phyloP scores from a whole-genome alignment of 2,888 invertebrate genomes.

The Ellobium chinense region DNA sequence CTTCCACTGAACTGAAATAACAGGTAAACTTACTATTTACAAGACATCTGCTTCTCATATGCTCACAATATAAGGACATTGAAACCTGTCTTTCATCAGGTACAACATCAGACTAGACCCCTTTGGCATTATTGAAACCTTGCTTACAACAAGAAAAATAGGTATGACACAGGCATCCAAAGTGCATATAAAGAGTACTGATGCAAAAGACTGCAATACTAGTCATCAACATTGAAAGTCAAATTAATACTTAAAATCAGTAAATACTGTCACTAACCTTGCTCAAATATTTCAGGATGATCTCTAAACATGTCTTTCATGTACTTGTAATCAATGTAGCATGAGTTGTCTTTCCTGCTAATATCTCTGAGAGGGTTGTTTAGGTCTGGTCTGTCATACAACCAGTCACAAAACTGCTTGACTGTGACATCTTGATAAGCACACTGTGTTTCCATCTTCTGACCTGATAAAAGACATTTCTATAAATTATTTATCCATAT shows the following conservation, averaged over 20 bases:
- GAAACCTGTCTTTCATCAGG: too few relatives aligned
- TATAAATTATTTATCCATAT: too few relatives aligned
- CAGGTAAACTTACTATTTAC: background rate
- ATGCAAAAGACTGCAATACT: too few relatives aligned
- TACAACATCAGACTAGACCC: too few relatives aligned
- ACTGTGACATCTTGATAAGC: slow-evolving; percentile 83
- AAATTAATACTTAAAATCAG: too few relatives aligned
- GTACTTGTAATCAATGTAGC: slow-evolving; percentile 92
- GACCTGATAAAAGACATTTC: slow-evolving; percentile 52
- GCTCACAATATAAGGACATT: too few relatives aligned
- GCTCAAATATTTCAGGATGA: slow-evolving; percentile 83
- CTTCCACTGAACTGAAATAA: slow-evolving; percentile 73
- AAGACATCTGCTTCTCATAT: too few relatives aligned
- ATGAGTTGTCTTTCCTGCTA: slow-evolving; percentile 82
- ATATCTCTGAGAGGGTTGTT: slow-evolving; percentile 66
- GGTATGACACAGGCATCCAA: too few relatives aligned
- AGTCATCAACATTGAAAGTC: too few relatives aligned
- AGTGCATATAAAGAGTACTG: too few relatives aligned
- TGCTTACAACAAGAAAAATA: too few relatives aligned
- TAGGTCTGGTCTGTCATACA: slow-evolving; percentile 47
- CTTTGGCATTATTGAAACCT: too few relatives aligned
- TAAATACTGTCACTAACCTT: slow-evolving; percentile 68
- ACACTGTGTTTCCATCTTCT: slow-evolving; percentile 89
- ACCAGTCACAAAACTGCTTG: slow-evolving; percentile 83
- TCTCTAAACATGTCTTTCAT: slow-evolving; percentile 85